These are phyloP conservation scores for Drosophila triauraria DNA, from an alignment of 1,140 invertebrate genomes.

Conservation along the genomic window DNA sequence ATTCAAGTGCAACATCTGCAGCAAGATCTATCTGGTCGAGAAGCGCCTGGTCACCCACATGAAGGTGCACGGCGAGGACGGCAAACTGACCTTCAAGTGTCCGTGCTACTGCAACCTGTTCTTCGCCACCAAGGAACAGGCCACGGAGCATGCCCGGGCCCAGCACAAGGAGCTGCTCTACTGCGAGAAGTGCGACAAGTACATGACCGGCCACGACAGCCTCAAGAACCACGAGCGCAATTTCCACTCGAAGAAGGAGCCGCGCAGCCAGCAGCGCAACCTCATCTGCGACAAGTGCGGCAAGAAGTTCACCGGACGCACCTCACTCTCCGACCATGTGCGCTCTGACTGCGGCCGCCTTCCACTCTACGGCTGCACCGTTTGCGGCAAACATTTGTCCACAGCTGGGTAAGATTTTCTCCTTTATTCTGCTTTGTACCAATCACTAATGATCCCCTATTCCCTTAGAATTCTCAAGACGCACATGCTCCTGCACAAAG, in stretches of 20 bases:
- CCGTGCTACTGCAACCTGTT: slow-evolving; percentile 83
- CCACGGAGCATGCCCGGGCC: slow-evolving; percentile 74
- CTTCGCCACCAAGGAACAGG: slow-evolving; percentile 83
- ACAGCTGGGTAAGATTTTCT: slow-evolving; percentile 58
- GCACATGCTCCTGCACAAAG: slow-evolving; percentile 83
- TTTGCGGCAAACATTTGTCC: slow-evolving; percentile 84
- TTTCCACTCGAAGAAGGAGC: slow-evolving; percentile 71
- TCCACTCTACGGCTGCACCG: slow-evolving; percentile 78
- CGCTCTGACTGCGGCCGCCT: slow-evolving; percentile 81
- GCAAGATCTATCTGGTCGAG: slow-evolving; percentile 80
- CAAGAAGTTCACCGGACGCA: slow-evolving; percentile 83
- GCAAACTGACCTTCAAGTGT: slow-evolving; percentile 79
- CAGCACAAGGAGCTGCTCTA: slow-evolving; percentile 81
- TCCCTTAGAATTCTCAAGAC: slow-evolving; percentile 73
- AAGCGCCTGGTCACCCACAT: slow-evolving; percentile 78
- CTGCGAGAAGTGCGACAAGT: slow-evolving; percentile 85
- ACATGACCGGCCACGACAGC: slow-evolving; percentile 83
- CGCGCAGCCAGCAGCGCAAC: slow-evolving; percentile 70
- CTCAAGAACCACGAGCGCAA: slow-evolving; percentile 80
- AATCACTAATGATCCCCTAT: background rate
- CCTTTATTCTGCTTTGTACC: too few species aligned
- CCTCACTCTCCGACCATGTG: slow-evolving; percentile 82
- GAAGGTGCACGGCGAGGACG: slow-evolving; percentile 75
- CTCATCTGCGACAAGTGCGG: slow-evolving; percentile 85
- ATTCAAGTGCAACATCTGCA: slow-evolving; percentile 78